phyloP scores from a whole-genome alignment of 2,888 invertebrate genomes.

The Diaphora mendica region DNA sequence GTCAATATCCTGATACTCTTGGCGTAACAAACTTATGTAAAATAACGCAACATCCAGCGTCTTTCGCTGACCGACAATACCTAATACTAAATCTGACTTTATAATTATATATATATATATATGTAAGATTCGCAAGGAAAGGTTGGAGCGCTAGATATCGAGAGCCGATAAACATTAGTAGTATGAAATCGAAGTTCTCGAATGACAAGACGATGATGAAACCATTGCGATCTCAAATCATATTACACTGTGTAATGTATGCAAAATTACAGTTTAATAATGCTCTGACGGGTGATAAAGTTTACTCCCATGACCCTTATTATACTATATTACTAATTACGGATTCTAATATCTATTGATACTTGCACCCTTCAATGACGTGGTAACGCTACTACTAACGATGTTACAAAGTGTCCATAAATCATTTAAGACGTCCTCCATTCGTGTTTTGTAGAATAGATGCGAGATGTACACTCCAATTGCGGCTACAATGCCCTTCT shows the following conservation, averaged over 20 bases:
- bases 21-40: conserved; percentile 52
- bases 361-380: conserved; percentile 43
- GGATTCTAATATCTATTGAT: conserved; percentile 62
- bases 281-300: conserved; percentile 33
- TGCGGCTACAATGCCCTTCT: conserved; percentile 59
- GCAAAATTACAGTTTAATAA: conserved; percentile 46
- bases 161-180: conserved; percentile 21
- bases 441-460: conserved; percentile 42
- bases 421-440: conserved; percentile 34
- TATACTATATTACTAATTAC: conserved; percentile 64
- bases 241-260: conserved; percentile 52
- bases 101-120: conserved; percentile 53
- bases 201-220: conserved; percentile 49
- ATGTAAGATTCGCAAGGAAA: conserved; percentile 46
- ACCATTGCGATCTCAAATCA: conserved; percentile 58
- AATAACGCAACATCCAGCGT: conserved; percentile 47
- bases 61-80: conserved; percentile 44
- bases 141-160: neutral
- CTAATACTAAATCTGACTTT: conserved; percentile 52
- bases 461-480: conserved; percentile 46
- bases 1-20: conserved; percentile 38
- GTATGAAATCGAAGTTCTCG: conserved; percentile 19
- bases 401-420: conserved; percentile 20
- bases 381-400: conserved; percentile 24
- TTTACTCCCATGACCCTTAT: conserved; percentile 47